Evolutionary conservation across 35 echinoderm and acorn worm genomes (phyloP), one percentile per base, ranked within the genome.

Genomic region (Heliocidaris tuberculata): DNA sequence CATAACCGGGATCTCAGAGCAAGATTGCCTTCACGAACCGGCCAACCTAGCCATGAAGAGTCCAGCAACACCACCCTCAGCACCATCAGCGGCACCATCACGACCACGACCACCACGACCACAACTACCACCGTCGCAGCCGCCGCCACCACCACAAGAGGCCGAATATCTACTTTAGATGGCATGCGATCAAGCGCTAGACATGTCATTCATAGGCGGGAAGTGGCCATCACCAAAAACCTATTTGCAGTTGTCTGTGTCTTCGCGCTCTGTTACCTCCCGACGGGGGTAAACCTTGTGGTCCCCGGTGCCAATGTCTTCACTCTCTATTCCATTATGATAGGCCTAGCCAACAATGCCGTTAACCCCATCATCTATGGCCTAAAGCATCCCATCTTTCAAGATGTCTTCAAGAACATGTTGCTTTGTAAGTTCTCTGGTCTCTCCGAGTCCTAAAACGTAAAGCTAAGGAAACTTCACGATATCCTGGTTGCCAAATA

Each of bases 331-430:
- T 24, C 90, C 30, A 29, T 70, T 2, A 71, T 94, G 29, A 35
- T 93, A 31, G 48, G 70, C 17, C 17, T 87, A 2, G 31, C 61
- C n/a, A 95, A 95, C 86, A 95, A 61, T 31, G 89, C 86, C 30
- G 95, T 95, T 59, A 95, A 95, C 91, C 96, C 96, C 9, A 48
- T 97, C 2, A 97, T 97, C 92, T 97, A 97, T 92, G 96, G 94
- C 17, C 24, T 95, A 16, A 95, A 95, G 27, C 96, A 97, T 49
- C 96, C 96, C 16, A 90, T 95, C 31, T 97, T 97, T 71, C 95
- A 97, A 87, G n/a, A 61, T 30, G 92, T 95, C 3, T 97, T 97
- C 86, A 17, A 31, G 24, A 52, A 48, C 50, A 97, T 97, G 85
- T 88, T 97, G 21, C n/a, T 31, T 47, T 95, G 96, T 85, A 85